Percentiles rank a stretch among this genome's conserved stretches.
Evolutionary conservation across 1,140 invertebrate species (phyloP).

Genomic region (Neuroterus valhalla): DNA sequence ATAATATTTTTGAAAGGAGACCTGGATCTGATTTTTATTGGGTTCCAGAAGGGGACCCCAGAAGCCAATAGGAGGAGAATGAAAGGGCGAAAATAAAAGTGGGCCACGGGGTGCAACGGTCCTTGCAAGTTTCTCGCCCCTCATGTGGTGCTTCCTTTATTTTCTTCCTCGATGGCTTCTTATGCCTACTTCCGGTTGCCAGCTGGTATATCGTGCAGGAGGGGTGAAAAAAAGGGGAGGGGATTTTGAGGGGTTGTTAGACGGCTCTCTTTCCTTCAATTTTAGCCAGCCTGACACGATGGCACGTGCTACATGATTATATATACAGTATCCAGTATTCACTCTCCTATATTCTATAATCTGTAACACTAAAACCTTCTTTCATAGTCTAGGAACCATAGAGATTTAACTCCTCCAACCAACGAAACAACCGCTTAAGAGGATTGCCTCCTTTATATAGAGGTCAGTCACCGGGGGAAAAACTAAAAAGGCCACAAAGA

Average conservation of each 20-base stretch:
- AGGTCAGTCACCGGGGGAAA: constrained; percentile 2
- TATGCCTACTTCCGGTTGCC: constrained; percentile 66
- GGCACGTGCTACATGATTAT: constrained; percentile 57
- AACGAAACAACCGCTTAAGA: constrained; percentile 32
- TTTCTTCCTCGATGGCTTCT: constrained; percentile 58
- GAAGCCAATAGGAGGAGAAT: constrained; percentile 31
- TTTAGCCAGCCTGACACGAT: constrained; percentile 54
- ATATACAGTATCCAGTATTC: too few species aligned
- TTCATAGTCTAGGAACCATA: background rate
- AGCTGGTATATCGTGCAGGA: constrained; percentile 58
- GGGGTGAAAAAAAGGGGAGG: constrained; percentile 43
- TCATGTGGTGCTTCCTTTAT: constrained; percentile 57
- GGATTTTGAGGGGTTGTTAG: constrained; percentile 24
- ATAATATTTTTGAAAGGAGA: background rate
- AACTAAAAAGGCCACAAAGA: constrained; percentile 27
- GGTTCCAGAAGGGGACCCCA: background rate
- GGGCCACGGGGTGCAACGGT: constrained; percentile 62
- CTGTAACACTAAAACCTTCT: constrained; percentile 2
- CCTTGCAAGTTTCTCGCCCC: constrained; percentile 52
- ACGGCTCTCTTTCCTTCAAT: constrained; percentile 56
- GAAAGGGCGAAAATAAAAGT: constrained; percentile 59
- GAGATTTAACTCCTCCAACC: constrained; percentile 9
- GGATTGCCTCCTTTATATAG: constrained; percentile 24
- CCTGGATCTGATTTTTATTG: background rate
- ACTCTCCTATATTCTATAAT: too few species aligned